Evolutionary conservation across 2,113 vertebrate species (phyloP), one percentile per base, ranked within the genome.

Genomic region (Onychostoma macrolepis): DNA sequence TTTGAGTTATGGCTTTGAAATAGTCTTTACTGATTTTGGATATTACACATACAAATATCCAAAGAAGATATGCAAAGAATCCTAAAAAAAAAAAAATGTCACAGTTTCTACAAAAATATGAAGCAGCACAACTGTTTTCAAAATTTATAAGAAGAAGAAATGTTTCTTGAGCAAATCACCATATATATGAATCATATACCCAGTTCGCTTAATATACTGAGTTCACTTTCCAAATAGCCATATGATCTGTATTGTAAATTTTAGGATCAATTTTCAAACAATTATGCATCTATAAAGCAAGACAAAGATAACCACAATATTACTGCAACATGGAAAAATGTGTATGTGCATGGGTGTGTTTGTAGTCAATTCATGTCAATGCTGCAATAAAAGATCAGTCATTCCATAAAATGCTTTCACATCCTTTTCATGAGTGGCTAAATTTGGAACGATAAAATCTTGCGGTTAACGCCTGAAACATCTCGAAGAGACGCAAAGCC

Each of bases 321-420:
- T 2, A 17, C 8, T 17, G 15, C 33, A 75, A n/a, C 13, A 38
- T 50, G 58, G 63, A 71, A 30, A 41, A 30, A 43, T 61, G 85
- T 6, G 19, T 28, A 63, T 38, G 80, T 76, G 80, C 2, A 8
- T 50, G 71, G 28, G 24, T 24, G 38, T 56, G 53, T 61, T 15
- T 79, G 38, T 38, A 36, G 33, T 41, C 12, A 36, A 26, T 45
- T 63, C 8, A 58, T 83, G 2, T 28, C 45, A 43, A 41, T 80
- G 77, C 58, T 26, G 48, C 43, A 56, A 80, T 56, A 81, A 65
- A 79, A 10, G 15, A 43, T 28, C 45, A 67, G 21, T 72, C 77
- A 13, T 80, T 69, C 48, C 24, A 71, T 65, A 4, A 63, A 21
- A 26, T 50, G n/a, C 19, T 53, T 61, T 77, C 8, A 48, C 13